A percentile compares a stretch with the other conserved stretches of the same genome.
Conservation (phyloP, 2,888 invertebrate genomes). For the Beris chalybata region DNA sequence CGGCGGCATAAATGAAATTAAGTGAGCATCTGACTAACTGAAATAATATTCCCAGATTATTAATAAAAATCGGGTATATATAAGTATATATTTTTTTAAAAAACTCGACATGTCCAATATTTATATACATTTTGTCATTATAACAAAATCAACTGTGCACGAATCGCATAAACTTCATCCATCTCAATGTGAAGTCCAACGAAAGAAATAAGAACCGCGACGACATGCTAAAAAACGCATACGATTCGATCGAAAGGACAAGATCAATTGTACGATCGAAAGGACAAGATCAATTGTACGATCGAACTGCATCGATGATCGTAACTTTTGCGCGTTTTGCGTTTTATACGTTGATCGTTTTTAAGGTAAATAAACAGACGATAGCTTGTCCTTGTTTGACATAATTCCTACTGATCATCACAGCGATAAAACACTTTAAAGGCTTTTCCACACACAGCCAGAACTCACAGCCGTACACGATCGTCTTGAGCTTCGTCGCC, state of each 20-base stretch:
- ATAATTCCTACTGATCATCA: conserved; percentile 53
- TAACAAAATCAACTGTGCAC: background rate
- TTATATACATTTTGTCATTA: conserved; percentile 21
- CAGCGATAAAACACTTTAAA: conserved; percentile 48
- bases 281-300: background rate
- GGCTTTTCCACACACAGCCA: conserved; percentile 8
- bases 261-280: conserved; percentile 8
- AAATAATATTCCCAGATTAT: conserved; percentile 24
- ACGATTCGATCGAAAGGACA: conserved; percentile 9
- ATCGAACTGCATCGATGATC: conserved; percentile 3
- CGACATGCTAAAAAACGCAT: background rate
- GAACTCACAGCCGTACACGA: background rate
- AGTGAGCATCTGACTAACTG: background rate
- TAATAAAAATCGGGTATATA: conserved; percentile 12
- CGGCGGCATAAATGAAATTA: background rate
- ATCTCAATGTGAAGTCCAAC: too few relatives aligned
- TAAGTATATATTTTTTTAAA: background rate
- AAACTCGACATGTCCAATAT: conserved; percentile 18
- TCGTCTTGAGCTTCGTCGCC: conserved; percentile 1
- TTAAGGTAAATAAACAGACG: conserved; percentile 39
- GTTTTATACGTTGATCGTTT: conserved; percentile 17
- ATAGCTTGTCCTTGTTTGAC: conserved; percentile 53
- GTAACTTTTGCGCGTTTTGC: conserved; percentile 7
- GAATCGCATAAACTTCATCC: conserved; percentile 23
- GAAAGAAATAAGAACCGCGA: conserved; percentile 4